A percentile compares a stretch with the other conserved stretches of the same genome.
phyloP scores from a whole-genome alignment of 2,888 invertebrate genomes.

The Eupithecia exiguata region DNA sequence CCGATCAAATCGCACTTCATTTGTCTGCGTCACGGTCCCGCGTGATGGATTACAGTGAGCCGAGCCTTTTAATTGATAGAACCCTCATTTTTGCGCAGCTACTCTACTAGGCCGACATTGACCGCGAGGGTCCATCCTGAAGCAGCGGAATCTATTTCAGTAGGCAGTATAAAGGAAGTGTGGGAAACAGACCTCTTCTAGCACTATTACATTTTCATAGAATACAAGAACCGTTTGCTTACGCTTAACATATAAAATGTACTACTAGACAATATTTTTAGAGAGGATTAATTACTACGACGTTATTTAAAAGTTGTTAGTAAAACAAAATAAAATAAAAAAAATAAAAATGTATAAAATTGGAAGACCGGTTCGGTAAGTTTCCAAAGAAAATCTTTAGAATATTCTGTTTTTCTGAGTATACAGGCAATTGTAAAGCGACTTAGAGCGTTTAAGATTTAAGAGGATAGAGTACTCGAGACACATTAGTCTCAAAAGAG shows the following conservation, averaged over 20 bases:
- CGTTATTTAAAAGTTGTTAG: background rate
- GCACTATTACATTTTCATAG: background rate
- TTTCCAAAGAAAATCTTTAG: background rate
- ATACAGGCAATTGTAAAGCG: background rate
- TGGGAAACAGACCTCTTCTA: background rate
- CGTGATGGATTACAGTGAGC: constrained; percentile 73
- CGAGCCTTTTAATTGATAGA: constrained; percentile 74
- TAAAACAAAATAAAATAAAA: too few relatives aligned
- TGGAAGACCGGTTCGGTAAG: background rate
- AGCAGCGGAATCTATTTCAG: background rate
- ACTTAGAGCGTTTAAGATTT: background rate
- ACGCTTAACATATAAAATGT: too few relatives aligned
- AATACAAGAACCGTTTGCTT: background rate
- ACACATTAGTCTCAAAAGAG: background rate
- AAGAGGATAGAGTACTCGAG: background rate
- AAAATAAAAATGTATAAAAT: background rate
- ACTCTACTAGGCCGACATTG: background rate
- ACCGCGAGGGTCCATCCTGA: constrained; percentile 1
- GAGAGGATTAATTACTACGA: background rate
- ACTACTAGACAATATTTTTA: background rate
- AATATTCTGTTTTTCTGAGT: background rate
- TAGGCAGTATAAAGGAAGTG: background rate
- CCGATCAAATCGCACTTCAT: constrained; percentile 82
- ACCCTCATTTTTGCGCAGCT: constrained; percentile 68
- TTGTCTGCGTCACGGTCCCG: constrained; percentile 75